These are phyloP conservation scores for Ctena decussata DNA, from an alignment of 2,888 invertebrate genomes.

Conservation along the genomic window DNA sequence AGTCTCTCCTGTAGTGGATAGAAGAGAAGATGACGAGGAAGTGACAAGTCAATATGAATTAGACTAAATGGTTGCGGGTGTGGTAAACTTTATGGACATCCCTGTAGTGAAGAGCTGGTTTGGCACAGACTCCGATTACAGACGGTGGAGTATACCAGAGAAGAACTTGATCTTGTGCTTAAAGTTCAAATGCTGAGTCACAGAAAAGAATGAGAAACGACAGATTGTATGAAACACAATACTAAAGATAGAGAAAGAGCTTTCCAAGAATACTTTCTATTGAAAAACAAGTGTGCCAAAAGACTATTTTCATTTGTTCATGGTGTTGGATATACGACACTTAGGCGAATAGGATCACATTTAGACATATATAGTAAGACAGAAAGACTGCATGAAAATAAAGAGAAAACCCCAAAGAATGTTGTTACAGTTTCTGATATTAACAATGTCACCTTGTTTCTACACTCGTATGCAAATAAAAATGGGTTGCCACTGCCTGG, in stretches of 20 bases:
- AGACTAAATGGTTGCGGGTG: not conserved
- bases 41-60: not conserved
- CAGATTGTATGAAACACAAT: not conserved
- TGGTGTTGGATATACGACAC: not conserved
- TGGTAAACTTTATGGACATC: not conserved
- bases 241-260: not conserved
- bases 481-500: slow-evolving; percentile 24
- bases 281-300: not conserved
- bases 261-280: not conserved
- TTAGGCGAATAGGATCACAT: not conserved
- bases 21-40: not conserved
- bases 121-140: not conserved
- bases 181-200: not conserved
- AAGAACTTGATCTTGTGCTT: not conserved
- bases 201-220: not conserved
- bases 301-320: not conserved
- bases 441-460: not conserved
- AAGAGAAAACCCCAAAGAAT: not conserved
- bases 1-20: not conserved
- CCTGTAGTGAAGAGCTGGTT: not conserved
- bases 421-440: not conserved
- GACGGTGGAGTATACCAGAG: not conserved
- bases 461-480: slow-evolving; percentile 6
- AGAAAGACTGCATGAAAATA: not conserved
- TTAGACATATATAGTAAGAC: not conserved